Percentiles rank a stretch among this genome's conserved stretches.
These are phyloP conservation scores for Aphis gossypii DNA, from an alignment of 1,140 invertebrate species.

Conservation along the genomic window DNA sequence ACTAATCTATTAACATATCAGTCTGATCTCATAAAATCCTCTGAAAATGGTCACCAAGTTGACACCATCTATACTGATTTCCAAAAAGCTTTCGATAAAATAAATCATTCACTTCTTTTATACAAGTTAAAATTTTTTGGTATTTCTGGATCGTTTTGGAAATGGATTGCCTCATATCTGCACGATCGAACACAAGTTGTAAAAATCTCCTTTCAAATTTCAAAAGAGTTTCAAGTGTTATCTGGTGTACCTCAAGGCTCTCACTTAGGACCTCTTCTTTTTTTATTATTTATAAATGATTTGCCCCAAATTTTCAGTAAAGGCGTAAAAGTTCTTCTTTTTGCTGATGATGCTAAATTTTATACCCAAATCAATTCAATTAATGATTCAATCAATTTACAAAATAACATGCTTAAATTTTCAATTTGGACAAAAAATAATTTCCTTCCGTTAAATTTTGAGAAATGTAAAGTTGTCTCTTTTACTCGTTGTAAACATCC, in stretches of 20 bases:
- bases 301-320: too few relatives aligned
- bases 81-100: neutral
- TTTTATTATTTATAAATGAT: too few relatives aligned
- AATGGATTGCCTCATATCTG: neutral
- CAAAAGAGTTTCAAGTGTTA: neutral
- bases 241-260: neutral
- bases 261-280: neutral
- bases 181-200: neutral
- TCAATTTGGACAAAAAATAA: too few relatives aligned
- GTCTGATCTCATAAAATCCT: neutral
- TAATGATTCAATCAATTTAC: too few relatives aligned
- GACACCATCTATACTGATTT: neutral
- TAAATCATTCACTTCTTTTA: neutral
- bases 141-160: conserved; percentile 7
- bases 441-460: neutral
- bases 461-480: neutral
- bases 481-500: neutral
- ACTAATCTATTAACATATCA: conserved; percentile 26
- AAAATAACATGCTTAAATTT: too few relatives aligned
- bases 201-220: neutral
- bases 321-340: too few relatives aligned
- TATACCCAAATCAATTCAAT: too few relatives aligned
- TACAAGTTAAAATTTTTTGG: neutral
- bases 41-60: neutral
- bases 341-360: too few relatives aligned